Evolutionary conservation across 2,113 vertebrate species (phyloP), one percentile per base, ranked within the genome.

Genomic region (Tricholaema leucomelas): DNA sequence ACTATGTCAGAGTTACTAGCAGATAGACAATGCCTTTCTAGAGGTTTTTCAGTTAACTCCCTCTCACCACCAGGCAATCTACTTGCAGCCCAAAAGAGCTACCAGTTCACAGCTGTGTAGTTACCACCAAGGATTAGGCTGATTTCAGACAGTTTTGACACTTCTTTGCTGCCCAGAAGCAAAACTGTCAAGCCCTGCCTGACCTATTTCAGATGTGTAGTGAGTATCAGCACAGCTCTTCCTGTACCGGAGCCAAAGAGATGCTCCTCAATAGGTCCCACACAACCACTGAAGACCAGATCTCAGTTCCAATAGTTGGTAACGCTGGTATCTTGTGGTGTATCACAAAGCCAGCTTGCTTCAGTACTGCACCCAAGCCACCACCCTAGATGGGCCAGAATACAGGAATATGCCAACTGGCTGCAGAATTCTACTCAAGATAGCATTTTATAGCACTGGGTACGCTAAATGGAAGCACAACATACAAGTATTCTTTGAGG

Each of bases 361-460:
- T 81, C 59, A 77, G 40, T n/a, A 15, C 8, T 42, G 8, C 19
- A 42, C 30, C 38, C n/a, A 77, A 54, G 18, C 27, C 70, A 66
- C 12, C 64, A 50, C 12, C 36, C 46, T 50, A 24, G 21, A 78
- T 79, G 30, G 13, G 65, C 44, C 55, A 60, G 15, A 69, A 73
- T 3, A 65, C 1, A 35, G 40, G 21, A 73, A 73, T 2, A 6
- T 0, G 0, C 9, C 63, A 55, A 15, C 6, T 81, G 31, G 18
- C 19, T 70, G 24, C 21, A 61, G 15, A 77, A 72, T 31, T 31
- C 30, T 59, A 36, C 42, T 70, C 10, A 35, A 70, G 31, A 59
- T 28, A 1, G 0, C 12, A 15, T 28, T 27, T 85, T 61, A 75
- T 46, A 72, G 61, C 25, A 30, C 15, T 40, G 67, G 7, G 24